Conservation (phyloP, 1,140 invertebrate species). For the Druon quercuslanigerum region DNA sequence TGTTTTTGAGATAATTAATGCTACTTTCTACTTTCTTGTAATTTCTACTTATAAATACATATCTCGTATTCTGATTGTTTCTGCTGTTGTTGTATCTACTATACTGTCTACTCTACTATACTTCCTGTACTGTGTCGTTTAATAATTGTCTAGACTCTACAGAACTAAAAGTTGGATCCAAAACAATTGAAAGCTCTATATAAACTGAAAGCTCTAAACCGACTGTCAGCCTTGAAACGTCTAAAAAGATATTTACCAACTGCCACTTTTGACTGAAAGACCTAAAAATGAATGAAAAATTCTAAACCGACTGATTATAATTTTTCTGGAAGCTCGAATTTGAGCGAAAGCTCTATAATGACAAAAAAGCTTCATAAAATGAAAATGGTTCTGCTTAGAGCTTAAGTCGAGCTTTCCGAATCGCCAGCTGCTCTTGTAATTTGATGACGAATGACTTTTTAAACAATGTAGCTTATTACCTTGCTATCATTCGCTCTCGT, state of each 20-base stretch:
- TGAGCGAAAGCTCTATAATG: background rate
- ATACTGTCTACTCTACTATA: constrained; percentile 58
- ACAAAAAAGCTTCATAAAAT: background rate
- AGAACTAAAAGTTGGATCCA: background rate
- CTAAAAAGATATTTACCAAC: no score
- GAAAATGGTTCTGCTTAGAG: background rate
- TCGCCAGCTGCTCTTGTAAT: background rate
- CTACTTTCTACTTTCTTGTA: background rate
- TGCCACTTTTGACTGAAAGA: no score
- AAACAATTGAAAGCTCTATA: constrained; percentile 1
- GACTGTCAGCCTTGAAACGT: background rate
- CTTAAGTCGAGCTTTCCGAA: background rate
- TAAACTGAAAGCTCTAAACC: background rate
- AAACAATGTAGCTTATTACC: constrained; percentile 51
- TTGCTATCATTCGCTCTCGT: constrained; percentile 73
- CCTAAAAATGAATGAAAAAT: no score
- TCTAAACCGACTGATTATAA: background rate
- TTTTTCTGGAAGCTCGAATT: background rate
- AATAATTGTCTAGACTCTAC: constrained; percentile 3
- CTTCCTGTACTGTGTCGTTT: constrained; percentile 34
- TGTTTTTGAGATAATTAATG: constrained; percentile 12
- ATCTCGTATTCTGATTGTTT: constrained; percentile 55
- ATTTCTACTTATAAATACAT: constrained; percentile 34
- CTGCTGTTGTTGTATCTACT: constrained; percentile 45
- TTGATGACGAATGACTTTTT: background rate